Evolutionary conservation across 2,888 invertebrate genomes (phyloP).

Genomic region (Platerodrilus igneus): DNA sequence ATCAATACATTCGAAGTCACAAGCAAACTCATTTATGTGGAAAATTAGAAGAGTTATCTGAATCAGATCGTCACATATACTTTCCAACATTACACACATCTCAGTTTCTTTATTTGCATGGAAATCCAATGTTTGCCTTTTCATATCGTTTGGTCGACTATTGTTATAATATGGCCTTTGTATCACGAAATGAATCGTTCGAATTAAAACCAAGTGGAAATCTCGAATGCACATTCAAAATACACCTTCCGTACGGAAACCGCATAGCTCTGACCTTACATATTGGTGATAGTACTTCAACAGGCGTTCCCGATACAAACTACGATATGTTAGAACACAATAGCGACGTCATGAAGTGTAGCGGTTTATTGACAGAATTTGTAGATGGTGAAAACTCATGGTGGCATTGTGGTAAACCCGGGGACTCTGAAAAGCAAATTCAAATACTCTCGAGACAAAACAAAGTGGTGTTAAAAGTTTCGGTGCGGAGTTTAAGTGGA

Average conservation of each 20-base stretch:
- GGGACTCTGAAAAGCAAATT: conserved; percentile 55
- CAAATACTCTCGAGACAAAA: conserved; percentile 59
- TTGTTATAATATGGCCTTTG: conserved; percentile 66
- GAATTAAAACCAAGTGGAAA: conserved; percentile 58
- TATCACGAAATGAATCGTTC: conserved; percentile 61
- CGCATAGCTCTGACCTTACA: conserved; percentile 59
- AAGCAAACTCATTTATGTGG: conserved; percentile 56
- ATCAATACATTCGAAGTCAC: conserved; percentile 38
- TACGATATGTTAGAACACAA: conserved; percentile 35
- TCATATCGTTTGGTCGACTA: conserved; percentile 65
- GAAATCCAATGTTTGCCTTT: conserved; percentile 63
- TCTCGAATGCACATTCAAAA: conserved; percentile 62
- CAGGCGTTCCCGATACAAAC: conserved; percentile 17
- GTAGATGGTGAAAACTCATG: conserved; percentile 57
- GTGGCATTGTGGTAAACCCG: conserved; percentile 58
- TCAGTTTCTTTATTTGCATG: conserved; percentile 56
- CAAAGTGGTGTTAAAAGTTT: conserved; percentile 49
- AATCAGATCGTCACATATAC: conserved; percentile 57
- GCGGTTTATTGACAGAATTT: conserved; percentile 55
- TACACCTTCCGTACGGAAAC: conserved; percentile 68
- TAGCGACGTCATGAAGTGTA: conserved; percentile 47
- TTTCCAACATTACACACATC: conserved; percentile 49
- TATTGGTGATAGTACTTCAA: conserved; percentile 49
- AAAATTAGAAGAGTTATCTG: conserved; percentile 63
- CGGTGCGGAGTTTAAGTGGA: conserved; percentile 31